Evolutionary conservation across 2,797 vertebrate species (phyloP), one percentile per base, ranked within the genome.

Genomic region (Anguilla pacifica): DNA sequence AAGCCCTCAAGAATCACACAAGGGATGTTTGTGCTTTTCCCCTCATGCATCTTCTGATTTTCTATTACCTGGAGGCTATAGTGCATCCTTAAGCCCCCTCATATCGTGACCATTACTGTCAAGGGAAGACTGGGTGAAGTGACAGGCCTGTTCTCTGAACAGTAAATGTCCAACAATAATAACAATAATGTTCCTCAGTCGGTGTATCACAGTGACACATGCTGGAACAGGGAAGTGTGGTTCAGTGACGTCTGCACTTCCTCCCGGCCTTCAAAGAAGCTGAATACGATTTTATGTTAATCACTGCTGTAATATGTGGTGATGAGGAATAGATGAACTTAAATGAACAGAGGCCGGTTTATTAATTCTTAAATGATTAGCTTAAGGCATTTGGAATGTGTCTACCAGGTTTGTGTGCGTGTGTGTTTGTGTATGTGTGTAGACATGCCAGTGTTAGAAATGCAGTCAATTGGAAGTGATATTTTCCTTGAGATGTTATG

Each of bases 371-470:
- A 13, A 72, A 35, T 11, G 10, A 35, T 72, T 13, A 72, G 6
- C 35, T 13, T 59, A 72, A 72, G 28, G 70, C 70, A 72, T 11
- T 46, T 28, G 11, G 28, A 35, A 35, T 28, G 28, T 72, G 13
- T 35, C 22, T 57, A 17, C 11, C 13, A 3, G 13, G 55, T 57
- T 3, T 57, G 15, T 57, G 55, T 57, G 55, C 2, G 53, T 61
- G 53, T 10, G 25, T 84, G 83, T 11, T 6, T 39, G 61, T 11
- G 39, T 15, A 9, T 53, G 28, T 53, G n/a, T 70, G 1, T 70
- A 19, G 61, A 64, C 64, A 28, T 28, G 9, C n/a, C n/a, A 17
- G 64, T 70, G n/a, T 6, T 28, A 90, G 89, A 39, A 87, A 91
- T 84, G 49, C 9, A 46, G 72, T 51, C 39, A 39, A 19, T 22